phyloP scores from a whole-genome alignment of 53 echinoderm and acorn worm species.

The Holothuria scabra region DNA sequence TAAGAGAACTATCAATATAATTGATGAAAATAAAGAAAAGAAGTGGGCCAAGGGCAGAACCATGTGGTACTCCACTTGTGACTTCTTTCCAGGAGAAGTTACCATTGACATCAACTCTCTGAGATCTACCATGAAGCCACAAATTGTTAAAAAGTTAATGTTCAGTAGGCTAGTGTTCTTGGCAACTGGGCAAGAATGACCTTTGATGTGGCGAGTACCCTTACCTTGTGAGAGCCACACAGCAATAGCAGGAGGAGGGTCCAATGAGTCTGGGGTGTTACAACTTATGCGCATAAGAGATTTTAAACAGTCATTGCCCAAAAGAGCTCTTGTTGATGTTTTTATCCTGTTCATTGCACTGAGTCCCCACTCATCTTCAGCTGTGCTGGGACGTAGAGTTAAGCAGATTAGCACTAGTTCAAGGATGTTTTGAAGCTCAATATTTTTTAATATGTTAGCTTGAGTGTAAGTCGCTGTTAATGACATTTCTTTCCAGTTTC shows the following conservation, averaged over 20 bases:
- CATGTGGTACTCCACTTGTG: too few relatives aligned
- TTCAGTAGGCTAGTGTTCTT: too few relatives aligned
- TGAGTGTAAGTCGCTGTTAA: neutral
- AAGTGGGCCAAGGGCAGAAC: too few relatives aligned
- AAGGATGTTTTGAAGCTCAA: constrained; percentile 2
- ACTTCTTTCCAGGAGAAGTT: too few relatives aligned
- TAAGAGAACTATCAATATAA: too few relatives aligned
- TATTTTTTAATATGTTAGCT: neutral
- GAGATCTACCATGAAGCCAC: too few relatives aligned
- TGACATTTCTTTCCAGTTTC: neutral
- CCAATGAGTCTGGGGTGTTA: neutral
- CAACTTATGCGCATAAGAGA: constrained; percentile 18
- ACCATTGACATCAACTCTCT: too few relatives aligned
- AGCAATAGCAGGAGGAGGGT: neutral
- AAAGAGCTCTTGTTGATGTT: neutral
- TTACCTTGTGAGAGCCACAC: neutral
- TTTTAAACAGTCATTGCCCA: constrained; percentile 1
- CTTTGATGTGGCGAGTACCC: neutral
- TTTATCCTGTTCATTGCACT: constrained; percentile 20
- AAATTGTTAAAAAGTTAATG: too few relatives aligned
- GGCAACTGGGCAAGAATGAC: too few relatives aligned
- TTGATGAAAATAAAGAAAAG: too few relatives aligned
- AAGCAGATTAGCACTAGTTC: neutral
- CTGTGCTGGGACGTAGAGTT: constrained; percentile 2
- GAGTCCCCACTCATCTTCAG: constrained; percentile 7